Base-by-base conservation (phyloP, 2,888 invertebrate species). In the Drosophila phalerata region DNA sequence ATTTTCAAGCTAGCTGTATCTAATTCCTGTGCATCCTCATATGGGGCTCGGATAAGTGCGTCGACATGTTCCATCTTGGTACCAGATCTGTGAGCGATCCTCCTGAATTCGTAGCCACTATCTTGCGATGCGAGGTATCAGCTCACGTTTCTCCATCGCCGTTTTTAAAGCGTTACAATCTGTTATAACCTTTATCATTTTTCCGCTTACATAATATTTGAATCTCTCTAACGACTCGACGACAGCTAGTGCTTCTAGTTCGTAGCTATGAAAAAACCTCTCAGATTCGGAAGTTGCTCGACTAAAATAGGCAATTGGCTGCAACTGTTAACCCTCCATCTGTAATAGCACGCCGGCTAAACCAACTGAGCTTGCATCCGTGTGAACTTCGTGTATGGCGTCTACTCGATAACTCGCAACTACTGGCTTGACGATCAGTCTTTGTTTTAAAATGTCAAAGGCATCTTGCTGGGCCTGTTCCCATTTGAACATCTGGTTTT, bases 81-180 rank as follows among this genome's bases (percentile, higher is more conserved):
- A 4, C 49, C 49, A 28, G 49, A 17, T 10, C 49, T 8, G 8
- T 49, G 49, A 11, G 6, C 8, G 4, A 49, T 34, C 6, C 11
- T 49, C 34, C 13, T 49, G 49, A 13, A 34, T 49, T 2, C 64
- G 48, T n/a, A 64, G 19, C 64, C 73, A 81, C 82, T 78, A 82
- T 19, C 81, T 52, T 19, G 79, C 79, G 19, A 80, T 70, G 22
- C 57, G 51, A 1, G 74, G 71, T 6, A 65, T 66, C 6, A 68
- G 22, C 45, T 69, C 58, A 2, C 28, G 43, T 10, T 57, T 32
- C 13, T 58, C 38, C 19, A 66, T 52, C 0, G 55, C 28, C 8
- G 64, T 53, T 32, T 48, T 43, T 0, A 69, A 45, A 1, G 56
- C 61, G 32, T 61, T 45, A n/a, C 40, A 56, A 61, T 61, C 61